Conservation (phyloP, 1,140 invertebrate species). For the Belonocnema kinseyi region DNA sequence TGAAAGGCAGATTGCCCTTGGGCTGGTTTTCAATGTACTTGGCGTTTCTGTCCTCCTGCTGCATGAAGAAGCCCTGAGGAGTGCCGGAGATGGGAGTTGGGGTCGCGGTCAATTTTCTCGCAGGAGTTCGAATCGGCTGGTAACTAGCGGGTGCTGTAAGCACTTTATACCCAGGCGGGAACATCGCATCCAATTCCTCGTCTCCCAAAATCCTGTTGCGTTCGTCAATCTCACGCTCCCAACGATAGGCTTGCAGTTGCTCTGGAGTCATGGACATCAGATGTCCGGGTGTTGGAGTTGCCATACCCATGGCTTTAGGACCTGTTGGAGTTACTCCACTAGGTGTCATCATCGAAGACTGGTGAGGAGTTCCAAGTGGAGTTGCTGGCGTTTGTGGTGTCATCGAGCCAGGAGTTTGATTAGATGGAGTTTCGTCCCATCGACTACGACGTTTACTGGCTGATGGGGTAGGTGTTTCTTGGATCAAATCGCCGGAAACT, state of each 20-base stretch:
- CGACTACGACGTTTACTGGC: conserved; percentile 89
- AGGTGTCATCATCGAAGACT: conserved; percentile 78
- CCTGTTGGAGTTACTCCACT: conserved; percentile 92
- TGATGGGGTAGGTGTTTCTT: conserved; percentile 94
- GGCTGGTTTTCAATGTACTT: conserved; percentile 98
- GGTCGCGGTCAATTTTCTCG: conserved; percentile 96
- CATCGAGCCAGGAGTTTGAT: conserved; percentile 83
- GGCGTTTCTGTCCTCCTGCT: conserved; percentile 89
- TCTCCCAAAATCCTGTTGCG: conserved; percentile 96
- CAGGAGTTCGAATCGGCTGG: conserved; percentile 97
- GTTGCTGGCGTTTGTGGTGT: conserved; percentile 85
- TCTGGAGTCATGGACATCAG: conserved; percentile 99
- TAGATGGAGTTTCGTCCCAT: conserved; percentile 98
- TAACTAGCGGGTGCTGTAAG: conserved; percentile 96
- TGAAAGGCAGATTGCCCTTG: conserved; percentile 96
- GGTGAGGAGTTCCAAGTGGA: conserved; percentile 81
- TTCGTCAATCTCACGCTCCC: conserved; percentile 99
- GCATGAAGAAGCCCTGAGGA: conserved; percentile 97
- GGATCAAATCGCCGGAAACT: conserved; percentile 86
- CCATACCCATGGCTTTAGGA: conserved; percentile 97
- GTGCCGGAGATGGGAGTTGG: conserved; percentile 97
- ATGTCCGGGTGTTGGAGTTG: conserved; percentile 97
- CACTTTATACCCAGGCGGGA: conserved; percentile 98
- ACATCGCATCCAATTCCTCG: conserved; percentile 97
- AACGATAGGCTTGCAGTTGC: conserved; percentile 98